Conservation (phyloP, 2,888 invertebrate species). For the Lasioglossum figueresi region DNA sequence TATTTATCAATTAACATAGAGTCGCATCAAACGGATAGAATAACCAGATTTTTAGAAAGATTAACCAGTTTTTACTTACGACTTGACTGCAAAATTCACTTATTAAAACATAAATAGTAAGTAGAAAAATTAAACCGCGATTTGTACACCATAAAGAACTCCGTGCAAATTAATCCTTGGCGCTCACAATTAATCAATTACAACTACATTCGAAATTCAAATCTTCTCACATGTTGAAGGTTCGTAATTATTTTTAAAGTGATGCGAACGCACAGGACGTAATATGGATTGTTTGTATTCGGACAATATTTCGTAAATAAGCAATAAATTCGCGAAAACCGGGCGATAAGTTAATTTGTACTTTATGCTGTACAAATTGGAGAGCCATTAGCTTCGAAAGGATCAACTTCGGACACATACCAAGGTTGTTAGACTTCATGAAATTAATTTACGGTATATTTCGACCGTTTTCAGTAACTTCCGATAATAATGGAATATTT, state of each 20-base stretch:
- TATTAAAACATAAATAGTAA: not conserved
- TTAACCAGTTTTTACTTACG: not conserved
- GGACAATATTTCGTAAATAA: not conserved
- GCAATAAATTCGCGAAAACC: not conserved
- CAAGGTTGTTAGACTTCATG: not conserved
- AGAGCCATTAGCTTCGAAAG: not conserved
- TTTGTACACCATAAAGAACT: too few relatives aligned
- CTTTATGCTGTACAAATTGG: not conserved
- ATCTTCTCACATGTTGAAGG: not conserved
- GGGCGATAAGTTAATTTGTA: not conserved
- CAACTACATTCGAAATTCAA: not conserved
- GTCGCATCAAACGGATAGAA: not conserved
- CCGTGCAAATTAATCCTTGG: not conserved
- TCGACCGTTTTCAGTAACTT: not conserved
- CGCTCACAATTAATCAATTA: not conserved
- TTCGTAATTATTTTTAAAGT: not conserved
- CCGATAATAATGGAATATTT: not conserved
- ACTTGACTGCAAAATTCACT: too few relatives aligned
- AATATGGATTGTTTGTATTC: not conserved
- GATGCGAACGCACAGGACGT: not conserved
- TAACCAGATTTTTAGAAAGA: not conserved
- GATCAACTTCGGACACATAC: not conserved
- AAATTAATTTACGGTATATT: not conserved
- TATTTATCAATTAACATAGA: not conserved
- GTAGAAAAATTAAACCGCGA: not conserved